A percentile compares a stretch with the other conserved stretches of the same genome.
Evolutionary conservation across 2,797 vertebrate species (phyloP).

Genomic region (Silurus aristotelis): DNA sequence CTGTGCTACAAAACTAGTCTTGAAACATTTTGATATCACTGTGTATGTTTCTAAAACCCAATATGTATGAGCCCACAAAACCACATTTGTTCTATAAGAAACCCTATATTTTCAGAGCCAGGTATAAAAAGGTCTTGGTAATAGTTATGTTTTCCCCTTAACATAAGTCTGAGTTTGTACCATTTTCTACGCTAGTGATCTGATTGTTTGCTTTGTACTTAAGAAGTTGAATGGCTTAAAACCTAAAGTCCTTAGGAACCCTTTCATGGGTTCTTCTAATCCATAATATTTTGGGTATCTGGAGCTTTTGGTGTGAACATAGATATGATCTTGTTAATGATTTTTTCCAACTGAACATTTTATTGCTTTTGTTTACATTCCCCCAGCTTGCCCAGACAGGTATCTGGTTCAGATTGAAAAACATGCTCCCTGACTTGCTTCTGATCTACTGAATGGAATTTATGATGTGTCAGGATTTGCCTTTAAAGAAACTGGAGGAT

Average conservation of each 20-base stretch:
- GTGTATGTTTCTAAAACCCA: background rate
- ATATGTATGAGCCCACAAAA: background rate
- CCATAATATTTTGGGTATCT: background rate
- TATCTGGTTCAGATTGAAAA: background rate
- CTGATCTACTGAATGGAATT: background rate
- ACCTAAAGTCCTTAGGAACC: background rate
- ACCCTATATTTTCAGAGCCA: background rate
- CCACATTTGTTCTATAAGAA: background rate
- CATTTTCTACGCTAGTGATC: background rate
- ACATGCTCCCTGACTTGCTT: background rate
- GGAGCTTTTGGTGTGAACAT: background rate
- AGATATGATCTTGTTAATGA: too few species aligned
- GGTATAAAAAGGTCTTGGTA: background rate
- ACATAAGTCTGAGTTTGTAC: background rate
- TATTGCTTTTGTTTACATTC: constrained; percentile 3
- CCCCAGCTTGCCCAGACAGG: background rate
- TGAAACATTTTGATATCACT: too few species aligned
- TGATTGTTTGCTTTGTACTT: background rate
- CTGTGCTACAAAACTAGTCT: too few species aligned
- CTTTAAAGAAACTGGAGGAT: background rate
- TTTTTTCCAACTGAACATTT: background rate
- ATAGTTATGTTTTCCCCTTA: background rate
- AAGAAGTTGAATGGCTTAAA: background rate
- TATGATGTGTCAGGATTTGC: background rate
- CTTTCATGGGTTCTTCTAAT: background rate